Conservation (phyloP, 1,140 invertebrate genomes). For the Sarcophaga peregrina region DNA sequence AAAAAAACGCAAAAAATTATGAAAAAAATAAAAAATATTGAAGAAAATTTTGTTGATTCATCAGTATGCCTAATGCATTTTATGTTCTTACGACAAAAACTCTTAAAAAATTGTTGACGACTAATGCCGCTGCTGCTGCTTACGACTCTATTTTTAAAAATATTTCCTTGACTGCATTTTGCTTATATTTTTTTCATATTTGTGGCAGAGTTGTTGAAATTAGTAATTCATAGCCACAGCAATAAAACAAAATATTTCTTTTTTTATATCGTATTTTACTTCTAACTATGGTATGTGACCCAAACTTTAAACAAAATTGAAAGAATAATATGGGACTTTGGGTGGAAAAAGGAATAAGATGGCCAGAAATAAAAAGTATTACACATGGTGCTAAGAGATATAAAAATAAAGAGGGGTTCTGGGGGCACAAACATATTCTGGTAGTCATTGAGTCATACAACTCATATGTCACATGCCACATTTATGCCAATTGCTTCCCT, state of each 20-base stretch:
- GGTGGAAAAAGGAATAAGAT: background rate
- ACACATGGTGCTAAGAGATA: background rate
- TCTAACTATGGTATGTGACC: slow-evolving; percentile 12
- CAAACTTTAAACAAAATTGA: background rate
- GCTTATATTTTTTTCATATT: background rate
- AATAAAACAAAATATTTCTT: slow-evolving; percentile 13
- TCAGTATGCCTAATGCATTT: slow-evolving; percentile 24
- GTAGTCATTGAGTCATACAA: slow-evolving; percentile 8
- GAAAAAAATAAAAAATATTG: too few species aligned
- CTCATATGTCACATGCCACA: background rate
- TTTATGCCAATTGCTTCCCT: background rate
- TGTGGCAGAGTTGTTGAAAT: slow-evolving; percentile 11
- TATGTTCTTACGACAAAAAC: background rate
- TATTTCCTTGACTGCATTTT: background rate
- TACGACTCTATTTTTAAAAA: too few species aligned
- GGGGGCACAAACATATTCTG: background rate
- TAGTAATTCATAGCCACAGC: slow-evolving; percentile 11
- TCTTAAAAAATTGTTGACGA: background rate
- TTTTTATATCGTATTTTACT: background rate
- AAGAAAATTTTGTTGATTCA: background rate
- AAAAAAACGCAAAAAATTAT: too few species aligned
- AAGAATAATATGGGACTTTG: background rate
- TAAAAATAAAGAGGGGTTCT: background rate
- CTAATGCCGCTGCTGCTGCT: background rate
- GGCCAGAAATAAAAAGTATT: background rate